Conservation (phyloP, 2,888 invertebrate species). For the Plebejus anna region DNA sequence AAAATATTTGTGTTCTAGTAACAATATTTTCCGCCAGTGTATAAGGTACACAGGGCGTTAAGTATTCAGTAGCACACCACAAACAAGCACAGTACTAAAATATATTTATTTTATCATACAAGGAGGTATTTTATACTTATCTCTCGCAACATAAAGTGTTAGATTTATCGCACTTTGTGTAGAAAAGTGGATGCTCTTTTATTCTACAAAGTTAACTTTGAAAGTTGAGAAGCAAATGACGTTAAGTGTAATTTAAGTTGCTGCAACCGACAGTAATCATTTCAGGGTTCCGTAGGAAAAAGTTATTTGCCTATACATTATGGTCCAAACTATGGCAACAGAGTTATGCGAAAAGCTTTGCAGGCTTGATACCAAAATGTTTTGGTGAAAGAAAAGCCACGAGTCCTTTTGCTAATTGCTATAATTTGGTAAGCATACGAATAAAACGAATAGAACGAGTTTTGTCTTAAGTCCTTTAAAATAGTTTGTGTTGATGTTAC, state of each 20-base stretch:
- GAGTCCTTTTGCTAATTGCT: too few species aligned
- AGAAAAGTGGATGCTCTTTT: neutral
- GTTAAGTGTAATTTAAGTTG: neutral
- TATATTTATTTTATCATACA: slow-evolving; percentile 9
- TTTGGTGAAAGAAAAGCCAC: too few species aligned
- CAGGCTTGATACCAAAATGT: too few species aligned
- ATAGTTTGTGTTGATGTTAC: too few species aligned
- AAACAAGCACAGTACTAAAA: neutral
- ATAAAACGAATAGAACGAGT: too few species aligned
- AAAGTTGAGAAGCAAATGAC: neutral
- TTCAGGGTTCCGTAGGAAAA: neutral
- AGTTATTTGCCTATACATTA: neutral
- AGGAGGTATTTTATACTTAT: slow-evolving; percentile 11
- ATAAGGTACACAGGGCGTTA: neutral
- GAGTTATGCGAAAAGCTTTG: too few species aligned
- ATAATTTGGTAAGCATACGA: too few species aligned
- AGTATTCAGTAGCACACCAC: slow-evolving; percentile 4
- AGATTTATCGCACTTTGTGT: slow-evolving; percentile 1
- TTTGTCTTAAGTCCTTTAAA: too few species aligned
- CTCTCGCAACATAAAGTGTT: slow-evolving; percentile 2
- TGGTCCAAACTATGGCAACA: neutral
- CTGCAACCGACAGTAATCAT: neutral
- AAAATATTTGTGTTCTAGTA: neutral
- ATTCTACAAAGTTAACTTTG: neutral
- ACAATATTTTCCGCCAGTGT: neutral